Evolutionary conservation across 1,140 invertebrate species (phyloP), one percentile per base, ranked within the genome.

Genomic region (Trissolcus basalis): DNA sequence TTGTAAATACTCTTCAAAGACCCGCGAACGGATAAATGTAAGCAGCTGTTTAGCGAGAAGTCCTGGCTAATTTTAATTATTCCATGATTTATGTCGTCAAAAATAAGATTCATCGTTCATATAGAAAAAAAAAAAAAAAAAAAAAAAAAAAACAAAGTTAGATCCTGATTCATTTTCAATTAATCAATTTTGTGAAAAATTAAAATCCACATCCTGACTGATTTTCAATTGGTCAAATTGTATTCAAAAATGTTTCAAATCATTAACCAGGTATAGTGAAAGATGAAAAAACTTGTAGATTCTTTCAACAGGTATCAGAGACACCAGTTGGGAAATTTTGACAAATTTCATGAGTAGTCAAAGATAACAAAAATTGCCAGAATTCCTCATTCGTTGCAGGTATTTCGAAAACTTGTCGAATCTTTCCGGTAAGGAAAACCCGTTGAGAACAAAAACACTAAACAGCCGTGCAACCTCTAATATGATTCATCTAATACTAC

Each of bases 51-150:
- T 88, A 88, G 81, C 83, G 80, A 68, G 85, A 88, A 88, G 71
- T 81, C 77, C 60, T 84, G 77, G 84, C 85, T 87, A 87, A 88
- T 87, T 88, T 87, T 88, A 88, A 88, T 88, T 86, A 82, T 78
- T 60, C 44, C 50, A 72, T 87, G 82, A 87, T 87, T 87, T 87
- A 88, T 77, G 77, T 82, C 36, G 13, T 58, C 14, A 19, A 14
- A 36, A 39, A 27, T 43, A 43, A 49, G 15, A 44, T 7, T 39
- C 32, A 43, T 39, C 9, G 9, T 39, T 35, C 10, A 35, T 6
- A 35, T 6, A 35, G 33, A 35, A 6, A 35, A 35, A 35, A 35
- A 6, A 35, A 5, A 35, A 35, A 35, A 39, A 33, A 16, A 48
- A 33, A n/a, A 0, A 45, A 47, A 47, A 5, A 39, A 10, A 39